These are phyloP conservation scores for Oreochromis grahami DNA, from an alignment of 2,797 vertebrate genomes.

Conservation along the genomic window DNA sequence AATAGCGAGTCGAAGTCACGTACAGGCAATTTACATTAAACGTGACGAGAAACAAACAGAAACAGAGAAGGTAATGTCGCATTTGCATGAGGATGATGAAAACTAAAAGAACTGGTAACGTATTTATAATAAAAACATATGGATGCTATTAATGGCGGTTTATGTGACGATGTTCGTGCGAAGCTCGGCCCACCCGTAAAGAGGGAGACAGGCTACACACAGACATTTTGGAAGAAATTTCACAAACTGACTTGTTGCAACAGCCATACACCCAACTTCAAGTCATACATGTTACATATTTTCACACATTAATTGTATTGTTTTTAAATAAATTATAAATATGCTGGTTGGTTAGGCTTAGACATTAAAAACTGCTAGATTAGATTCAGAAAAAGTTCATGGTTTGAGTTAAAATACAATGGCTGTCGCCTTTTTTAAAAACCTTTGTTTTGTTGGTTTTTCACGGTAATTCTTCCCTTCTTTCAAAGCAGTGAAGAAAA, in stretches of 20 bases:
- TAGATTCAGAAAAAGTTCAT: background rate
- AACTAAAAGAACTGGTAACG: background rate
- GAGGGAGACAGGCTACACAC: background rate
- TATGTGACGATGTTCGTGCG: background rate
- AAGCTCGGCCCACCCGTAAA: background rate
- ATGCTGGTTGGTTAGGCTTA: background rate
- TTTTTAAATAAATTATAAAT: background rate
- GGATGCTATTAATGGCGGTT: background rate
- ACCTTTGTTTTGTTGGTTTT: background rate
- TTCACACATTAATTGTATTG: background rate
- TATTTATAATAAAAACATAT: background rate
- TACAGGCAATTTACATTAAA: background rate
- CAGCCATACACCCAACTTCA: background rate
- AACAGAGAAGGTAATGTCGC: background rate
- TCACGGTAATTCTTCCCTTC: background rate
- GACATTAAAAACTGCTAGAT: background rate
- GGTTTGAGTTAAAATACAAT: background rate
- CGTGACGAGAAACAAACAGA: background rate
- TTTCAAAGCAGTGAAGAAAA: background rate
- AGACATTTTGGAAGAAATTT: background rate
- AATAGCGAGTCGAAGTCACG: background rate
- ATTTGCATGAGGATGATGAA: background rate
- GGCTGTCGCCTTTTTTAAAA: background rate
- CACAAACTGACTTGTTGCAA: background rate
- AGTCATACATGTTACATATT: background rate